phyloP scores from a whole-genome alignment of 2,888 invertebrate species.

The Drosophila pullipes region DNA sequence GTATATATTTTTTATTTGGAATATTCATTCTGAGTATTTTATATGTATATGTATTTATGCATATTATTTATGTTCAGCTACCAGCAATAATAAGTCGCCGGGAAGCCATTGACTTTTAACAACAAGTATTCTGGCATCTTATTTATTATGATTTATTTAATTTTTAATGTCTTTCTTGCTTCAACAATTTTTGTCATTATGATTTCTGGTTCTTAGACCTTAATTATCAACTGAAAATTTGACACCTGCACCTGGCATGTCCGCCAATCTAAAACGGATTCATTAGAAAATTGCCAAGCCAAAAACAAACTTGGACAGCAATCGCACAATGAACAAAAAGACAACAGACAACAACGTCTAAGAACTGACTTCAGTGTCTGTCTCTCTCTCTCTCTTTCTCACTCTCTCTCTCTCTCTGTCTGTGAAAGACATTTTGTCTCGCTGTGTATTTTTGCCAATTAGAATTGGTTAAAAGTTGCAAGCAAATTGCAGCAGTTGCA shows the following conservation, averaged over 20 bases:
- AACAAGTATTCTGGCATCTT: not conserved
- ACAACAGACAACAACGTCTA: conserved; percentile 16
- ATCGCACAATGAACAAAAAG: conserved; percentile 39
- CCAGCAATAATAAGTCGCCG: not conserved
- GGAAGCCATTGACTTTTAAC: conserved; percentile 8
- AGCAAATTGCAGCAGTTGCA: conserved; percentile 77
- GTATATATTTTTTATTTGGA: not conserved
- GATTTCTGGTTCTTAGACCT: conserved; percentile 18
- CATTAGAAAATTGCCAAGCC: conserved; percentile 52
- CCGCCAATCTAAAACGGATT: conserved; percentile 42
- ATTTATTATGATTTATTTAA: not conserved
- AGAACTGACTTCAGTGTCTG: conserved; percentile 33
- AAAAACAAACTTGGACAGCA: conserved; percentile 17
- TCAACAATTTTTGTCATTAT: not conserved
- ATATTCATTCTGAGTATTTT: conserved; percentile 1
- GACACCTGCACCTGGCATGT: conserved; percentile 46
- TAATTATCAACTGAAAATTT: conserved; percentile 20
- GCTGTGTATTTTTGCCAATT: conserved; percentile 74
- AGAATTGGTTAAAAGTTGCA: conserved; percentile 73
- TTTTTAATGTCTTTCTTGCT: not conserved
- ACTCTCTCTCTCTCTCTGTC: conserved; percentile 3
- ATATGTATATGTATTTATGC: not conserved
- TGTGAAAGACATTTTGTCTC: conserved; percentile 68
- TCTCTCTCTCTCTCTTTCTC: not conserved
- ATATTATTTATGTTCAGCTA: conserved; percentile 4